A percentile compares a stretch with the other conserved stretches of the same genome.
Evolutionary conservation across 2,797 vertebrate genomes (phyloP).

Genomic region (Tragelaphus oryx): DNA sequence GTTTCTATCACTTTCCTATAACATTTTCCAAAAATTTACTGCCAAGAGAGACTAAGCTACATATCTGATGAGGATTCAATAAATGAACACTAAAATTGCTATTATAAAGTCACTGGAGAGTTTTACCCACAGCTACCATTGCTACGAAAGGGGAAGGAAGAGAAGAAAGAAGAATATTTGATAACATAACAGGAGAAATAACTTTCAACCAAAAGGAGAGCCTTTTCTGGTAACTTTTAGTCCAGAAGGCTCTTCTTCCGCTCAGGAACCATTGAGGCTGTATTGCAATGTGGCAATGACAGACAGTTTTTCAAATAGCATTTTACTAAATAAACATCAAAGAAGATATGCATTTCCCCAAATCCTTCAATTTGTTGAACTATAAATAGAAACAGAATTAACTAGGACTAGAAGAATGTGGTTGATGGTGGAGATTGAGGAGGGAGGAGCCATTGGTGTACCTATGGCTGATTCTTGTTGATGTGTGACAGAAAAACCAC

Average conservation of each 20-base stretch:
- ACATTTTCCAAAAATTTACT: slow-evolving; percentile 17
- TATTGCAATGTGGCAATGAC: neutral
- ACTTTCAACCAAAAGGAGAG: neutral
- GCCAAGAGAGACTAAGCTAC: neutral
- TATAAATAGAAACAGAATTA: slow-evolving; percentile 29
- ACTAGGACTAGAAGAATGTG: neutral
- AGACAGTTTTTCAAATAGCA: neutral
- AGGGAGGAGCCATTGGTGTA: neutral
- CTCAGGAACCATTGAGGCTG: neutral
- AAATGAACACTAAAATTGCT: neutral
- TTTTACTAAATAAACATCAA: neutral
- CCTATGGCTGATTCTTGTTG: neutral
- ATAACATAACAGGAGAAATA: neutral
- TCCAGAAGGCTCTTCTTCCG: neutral
- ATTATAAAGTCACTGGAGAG: neutral
- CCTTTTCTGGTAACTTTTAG: neutral
- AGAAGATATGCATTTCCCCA: neutral
- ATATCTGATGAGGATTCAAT: neutral
- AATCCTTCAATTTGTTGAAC: neutral
- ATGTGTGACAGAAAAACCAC: neutral
- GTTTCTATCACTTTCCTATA: slow-evolving; percentile 5
- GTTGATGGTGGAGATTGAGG: neutral
- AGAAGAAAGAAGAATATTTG: neutral
- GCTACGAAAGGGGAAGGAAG: neutral
- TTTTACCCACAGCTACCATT: neutral